Base-by-base conservation (phyloP, 2,797 vertebrate genomes). In the Benthosema pterotum region DNA sequence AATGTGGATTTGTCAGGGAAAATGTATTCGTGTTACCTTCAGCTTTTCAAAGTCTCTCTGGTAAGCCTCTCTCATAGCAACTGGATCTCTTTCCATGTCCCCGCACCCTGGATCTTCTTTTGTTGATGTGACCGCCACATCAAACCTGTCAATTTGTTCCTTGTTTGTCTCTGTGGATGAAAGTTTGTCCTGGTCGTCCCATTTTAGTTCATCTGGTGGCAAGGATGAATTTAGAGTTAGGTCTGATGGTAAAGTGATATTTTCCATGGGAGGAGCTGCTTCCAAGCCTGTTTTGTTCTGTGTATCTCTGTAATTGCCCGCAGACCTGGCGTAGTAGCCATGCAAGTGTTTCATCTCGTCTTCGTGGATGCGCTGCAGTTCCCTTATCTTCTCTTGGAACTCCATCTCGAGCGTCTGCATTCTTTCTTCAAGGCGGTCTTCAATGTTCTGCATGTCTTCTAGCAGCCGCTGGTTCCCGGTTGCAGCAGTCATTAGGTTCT, bases 261-360 rank as follows among this genome's bases (percentile, higher is more conserved):
- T 63, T 4, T 46, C 69, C 19, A 3, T 32, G 16, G 65, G 45
- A 78, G 11, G 13, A 13, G 50, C 3, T 0, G 8, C 82, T 57
- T 79, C 83, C 0, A 46, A 3, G 0, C 38, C 49, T 14, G 55
- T 0, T 73, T 59, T 75, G 22, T 0, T 72, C 0, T 92, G 84
- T 42, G 89, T 91, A 38, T 93, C 92, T 69, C 90, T 93, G 28
- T 92, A 79, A 74, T 52, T 57, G 62, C 81, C 89, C 16, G 94
- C 75, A 62, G 87, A 88, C 78, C 90, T 91, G 5, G 83, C 83
- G 63, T 95, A 95, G 72, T 89, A 91, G 15, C 89, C 87, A 68
- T 94, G 94, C 72, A 98, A 65, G 1, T 87, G 80, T 58, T 90
- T 88, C 85, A 98, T 93, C 79, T 98, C 96, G 48, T 96, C 92